Evolutionary conservation across 2,113 vertebrate genomes (phyloP), one percentile per base, ranked within the genome.

Genomic region (Parus major): DNA sequence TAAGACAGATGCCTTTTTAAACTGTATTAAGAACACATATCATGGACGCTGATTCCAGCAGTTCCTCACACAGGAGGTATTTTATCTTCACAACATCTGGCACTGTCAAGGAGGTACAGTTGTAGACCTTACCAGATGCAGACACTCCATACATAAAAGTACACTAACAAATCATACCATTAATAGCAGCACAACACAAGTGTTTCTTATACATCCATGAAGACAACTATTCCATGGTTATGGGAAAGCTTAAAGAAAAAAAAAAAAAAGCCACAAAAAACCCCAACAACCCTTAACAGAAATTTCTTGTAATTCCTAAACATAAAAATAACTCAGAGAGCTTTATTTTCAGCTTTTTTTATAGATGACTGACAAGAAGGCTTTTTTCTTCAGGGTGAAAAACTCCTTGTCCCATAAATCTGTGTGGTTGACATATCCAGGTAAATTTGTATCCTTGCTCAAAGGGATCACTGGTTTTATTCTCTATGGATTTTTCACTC

Each of bases 51-150:
- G 42, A 88, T 92, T 95, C 97, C 94, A 96, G 93, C 93, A 95
- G 96, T 91, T 97, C 95, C 97, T 98, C 90, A 83, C 94, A 96
- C 96, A 97, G 97, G 97, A 98, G 97, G 96, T 92, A 97, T 96
- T 98, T 97, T 94, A 97, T 98, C 97, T 98, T 98, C 90, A 88
- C 96, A 96, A 97, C 98, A 98, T 98, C 98, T 98, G 98, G 98
- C 96, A 92, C 95, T 97, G 97, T 98, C 97, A 97, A 95, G 96
- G 91, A 96, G 95, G 92, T 95, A 97, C 60, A 77, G 68, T 95
- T 82, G 96, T 87, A 87, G 96, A 97, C 96, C 96, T 96, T 97
- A 93, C 75, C 97, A 97, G 97, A 98, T 96, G 96, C 95, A 95
- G 97, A 69, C 94, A 81, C 95, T 91, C 94, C 87, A 97, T 86